Evolutionary conservation across 1,140 invertebrate species (phyloP).

Genomic region (Chelonus insularis): DNA sequence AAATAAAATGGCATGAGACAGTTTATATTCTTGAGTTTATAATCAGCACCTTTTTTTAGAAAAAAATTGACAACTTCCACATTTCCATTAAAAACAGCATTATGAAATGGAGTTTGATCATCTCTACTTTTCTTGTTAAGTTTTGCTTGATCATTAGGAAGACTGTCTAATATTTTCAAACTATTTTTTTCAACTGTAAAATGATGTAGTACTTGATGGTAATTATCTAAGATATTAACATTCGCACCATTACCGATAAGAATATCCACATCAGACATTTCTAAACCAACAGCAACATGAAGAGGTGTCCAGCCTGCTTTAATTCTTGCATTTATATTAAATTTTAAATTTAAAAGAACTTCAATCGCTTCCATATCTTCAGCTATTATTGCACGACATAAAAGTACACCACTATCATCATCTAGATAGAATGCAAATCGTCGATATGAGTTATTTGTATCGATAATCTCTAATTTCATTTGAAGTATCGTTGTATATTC

Average conservation of each 20-base stretch:
- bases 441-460: no score
- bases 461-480: no score
- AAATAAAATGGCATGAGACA: no score
- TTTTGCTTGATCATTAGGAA: constrained; percentile 18
- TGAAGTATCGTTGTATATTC: no score
- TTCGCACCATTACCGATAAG: not conserved
- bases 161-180: constrained; percentile 8
- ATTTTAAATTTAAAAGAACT: not conserved
- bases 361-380: constrained; percentile 14
- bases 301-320: not conserved
- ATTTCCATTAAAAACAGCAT: not conserved
- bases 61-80: constrained; percentile 11
- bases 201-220: not conserved
- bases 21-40: no score
- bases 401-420: no score
- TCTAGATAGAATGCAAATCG: no score
- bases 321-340: not conserved
- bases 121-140: constrained; percentile 11
- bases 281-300: not conserved
- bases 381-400: no score
- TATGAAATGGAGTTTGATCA: not conserved
- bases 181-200: constrained; percentile 5
- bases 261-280: not conserved
- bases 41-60: constrained; percentile 19
- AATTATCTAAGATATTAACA: not conserved